These are phyloP conservation scores for Agrypnus murinus DNA, from an alignment of 2,888 invertebrate species.

Conservation along the genomic window DNA sequence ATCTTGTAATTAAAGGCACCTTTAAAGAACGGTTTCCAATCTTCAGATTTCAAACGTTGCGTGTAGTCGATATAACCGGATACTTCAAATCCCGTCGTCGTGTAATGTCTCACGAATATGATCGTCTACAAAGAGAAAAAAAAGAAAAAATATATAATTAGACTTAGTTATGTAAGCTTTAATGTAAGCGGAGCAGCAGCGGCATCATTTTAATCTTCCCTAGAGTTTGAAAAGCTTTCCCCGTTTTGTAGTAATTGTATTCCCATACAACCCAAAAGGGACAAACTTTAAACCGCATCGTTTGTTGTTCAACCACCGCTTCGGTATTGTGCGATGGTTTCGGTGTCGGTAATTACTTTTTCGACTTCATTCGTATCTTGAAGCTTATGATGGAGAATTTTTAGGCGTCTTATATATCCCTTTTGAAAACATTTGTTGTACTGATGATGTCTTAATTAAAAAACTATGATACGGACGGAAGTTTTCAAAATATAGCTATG, in stretches of 20 bases:
- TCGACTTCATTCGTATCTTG: neutral
- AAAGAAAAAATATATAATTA: neutral
- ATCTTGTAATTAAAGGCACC: slow-evolving; percentile 63
- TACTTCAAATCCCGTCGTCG: slow-evolving; percentile 83
- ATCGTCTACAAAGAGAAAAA: slow-evolving; percentile 78
- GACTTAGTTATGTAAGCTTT: neutral
- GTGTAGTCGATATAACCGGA: slow-evolving; percentile 91
- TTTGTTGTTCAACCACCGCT: slow-evolving; percentile 19
- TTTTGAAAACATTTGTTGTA: neutral
- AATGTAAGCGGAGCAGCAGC: too few species aligned
- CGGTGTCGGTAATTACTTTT: slow-evolving; percentile 26
- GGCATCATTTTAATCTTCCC: neutral
- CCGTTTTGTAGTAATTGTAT: slow-evolving; percentile 6
- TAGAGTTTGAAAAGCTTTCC: neutral
- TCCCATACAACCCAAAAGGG: slow-evolving; percentile 9
- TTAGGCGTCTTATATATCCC: neutral
- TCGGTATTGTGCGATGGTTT: slow-evolving; percentile 15
- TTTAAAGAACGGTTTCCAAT: slow-evolving; percentile 85
- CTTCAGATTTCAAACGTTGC: slow-evolving; percentile 80
- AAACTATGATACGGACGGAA: too few species aligned
- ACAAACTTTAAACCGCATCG: slow-evolving; percentile 19
- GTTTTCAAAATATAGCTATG: too few species aligned
- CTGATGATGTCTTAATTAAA: too few species aligned
- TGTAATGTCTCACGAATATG: slow-evolving; percentile 83
- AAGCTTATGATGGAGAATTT: neutral